Conservation (phyloP, 1,140 invertebrate species). For the Temnothorax curvispinosus region DNA sequence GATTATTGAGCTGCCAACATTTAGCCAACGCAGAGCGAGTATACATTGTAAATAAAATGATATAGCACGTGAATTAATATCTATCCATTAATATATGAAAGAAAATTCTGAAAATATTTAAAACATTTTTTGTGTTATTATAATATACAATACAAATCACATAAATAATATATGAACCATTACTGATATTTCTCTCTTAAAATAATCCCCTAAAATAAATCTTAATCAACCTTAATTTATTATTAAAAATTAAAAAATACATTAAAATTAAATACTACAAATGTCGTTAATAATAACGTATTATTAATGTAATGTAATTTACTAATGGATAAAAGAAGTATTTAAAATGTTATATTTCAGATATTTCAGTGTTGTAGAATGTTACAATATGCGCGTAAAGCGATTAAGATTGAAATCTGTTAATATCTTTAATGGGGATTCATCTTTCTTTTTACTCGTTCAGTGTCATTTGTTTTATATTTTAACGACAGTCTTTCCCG, state of each 20-base stretch:
- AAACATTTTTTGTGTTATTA: background rate
- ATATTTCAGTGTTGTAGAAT: background rate
- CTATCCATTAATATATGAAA: background rate
- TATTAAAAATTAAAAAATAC: background rate
- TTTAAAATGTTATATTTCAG: background rate
- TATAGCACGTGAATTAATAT: background rate
- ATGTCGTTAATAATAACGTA: background rate
- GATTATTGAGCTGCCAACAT: constrained; percentile 31
- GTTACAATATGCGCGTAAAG: background rate
- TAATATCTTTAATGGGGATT: background rate
- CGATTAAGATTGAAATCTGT: constrained; percentile 16
- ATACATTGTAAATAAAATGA: background rate
- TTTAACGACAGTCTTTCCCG: constrained; percentile 36
- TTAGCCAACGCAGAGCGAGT: background rate
- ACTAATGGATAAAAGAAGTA: background rate
- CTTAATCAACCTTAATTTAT: background rate
- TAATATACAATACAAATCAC: background rate
- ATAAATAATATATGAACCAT: background rate
- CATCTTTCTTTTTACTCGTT: constrained; percentile 4
- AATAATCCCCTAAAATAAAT: background rate
- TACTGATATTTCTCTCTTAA: background rate
- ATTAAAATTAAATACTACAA: background rate
- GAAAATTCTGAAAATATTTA: background rate
- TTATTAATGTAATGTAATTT: background rate
- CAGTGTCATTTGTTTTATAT: constrained; percentile 37